Conservation (phyloP, 2,888 invertebrate genomes). For the Macrostomum cliftonense region DNA sequence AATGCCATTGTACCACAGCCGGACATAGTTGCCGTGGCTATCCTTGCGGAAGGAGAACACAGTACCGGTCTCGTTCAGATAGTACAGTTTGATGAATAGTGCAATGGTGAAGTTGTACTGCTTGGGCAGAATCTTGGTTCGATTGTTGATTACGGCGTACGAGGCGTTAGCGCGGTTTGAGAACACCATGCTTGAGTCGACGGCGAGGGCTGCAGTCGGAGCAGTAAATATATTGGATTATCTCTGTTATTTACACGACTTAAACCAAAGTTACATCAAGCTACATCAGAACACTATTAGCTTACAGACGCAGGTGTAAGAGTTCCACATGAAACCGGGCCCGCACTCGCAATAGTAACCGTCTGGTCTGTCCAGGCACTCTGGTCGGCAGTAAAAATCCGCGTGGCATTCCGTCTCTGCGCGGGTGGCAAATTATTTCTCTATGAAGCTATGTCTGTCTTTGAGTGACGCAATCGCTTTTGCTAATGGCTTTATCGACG, state of each 20-base stretch:
- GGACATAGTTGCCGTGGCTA: too few species aligned
- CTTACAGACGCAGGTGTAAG: constrained; percentile 33
- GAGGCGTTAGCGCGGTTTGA: constrained; percentile 15
- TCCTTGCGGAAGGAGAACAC: background rate
- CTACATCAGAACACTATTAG: too few species aligned
- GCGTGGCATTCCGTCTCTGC: constrained; percentile 16
- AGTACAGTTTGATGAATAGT: constrained; percentile 25
- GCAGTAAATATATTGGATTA: too few species aligned
- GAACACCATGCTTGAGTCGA: constrained; percentile 28
- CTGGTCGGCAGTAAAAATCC: constrained; percentile 26
- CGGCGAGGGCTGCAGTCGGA: constrained; percentile 26
- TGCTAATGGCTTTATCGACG: too few species aligned
- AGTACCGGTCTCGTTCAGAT: constrained; percentile 14
- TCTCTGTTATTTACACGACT: too few species aligned
- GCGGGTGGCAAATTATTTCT: background rate
- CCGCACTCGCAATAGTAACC: constrained; percentile 37
- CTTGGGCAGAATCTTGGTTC: constrained; percentile 26
- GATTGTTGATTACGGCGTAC: constrained; percentile 24
- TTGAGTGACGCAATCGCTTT: too few species aligned
- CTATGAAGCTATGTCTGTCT: too few species aligned
- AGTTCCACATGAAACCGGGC: constrained; percentile 37
- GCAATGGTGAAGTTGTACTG: constrained; percentile 26
- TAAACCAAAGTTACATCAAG: too few species aligned
- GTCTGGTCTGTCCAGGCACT: constrained; percentile 30
- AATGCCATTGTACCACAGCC: too few species aligned